Evolutionary conservation across 2,797 vertebrate species (phyloP).

Genomic region (Gallinago nigripennis): DNA sequence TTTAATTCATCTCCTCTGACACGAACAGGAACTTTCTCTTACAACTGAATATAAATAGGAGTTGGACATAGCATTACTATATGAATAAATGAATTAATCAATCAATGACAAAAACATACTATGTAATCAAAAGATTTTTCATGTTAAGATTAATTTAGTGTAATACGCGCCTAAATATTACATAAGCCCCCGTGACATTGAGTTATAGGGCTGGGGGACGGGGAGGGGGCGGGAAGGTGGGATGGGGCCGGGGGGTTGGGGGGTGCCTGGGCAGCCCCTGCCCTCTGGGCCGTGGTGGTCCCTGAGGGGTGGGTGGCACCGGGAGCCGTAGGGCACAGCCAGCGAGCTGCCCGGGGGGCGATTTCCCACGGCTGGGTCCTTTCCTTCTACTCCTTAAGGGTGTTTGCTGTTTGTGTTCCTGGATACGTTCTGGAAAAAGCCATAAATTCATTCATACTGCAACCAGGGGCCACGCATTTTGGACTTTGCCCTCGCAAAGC

Average conservation of each 20-base stretch:
- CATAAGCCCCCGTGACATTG: constrained; percentile 78
- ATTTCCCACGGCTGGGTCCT: not conserved
- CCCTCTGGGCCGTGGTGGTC: not conserved
- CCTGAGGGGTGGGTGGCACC: not conserved
- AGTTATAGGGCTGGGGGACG: constrained; percentile 54
- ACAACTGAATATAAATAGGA: constrained; percentile 75
- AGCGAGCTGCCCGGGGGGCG: fast-evolving
- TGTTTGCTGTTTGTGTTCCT: not conserved
- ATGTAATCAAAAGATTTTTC: constrained; percentile 81
- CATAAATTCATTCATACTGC: fast-evolving
- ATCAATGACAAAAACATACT: constrained; percentile 77
- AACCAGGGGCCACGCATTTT: not conserved
- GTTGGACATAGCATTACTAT: constrained; percentile 67
- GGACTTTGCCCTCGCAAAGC: not conserved
- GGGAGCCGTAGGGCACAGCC: fast-evolving
- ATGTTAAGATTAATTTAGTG: constrained; percentile 81
- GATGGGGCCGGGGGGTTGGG: not conserved
- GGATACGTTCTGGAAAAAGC: fast-evolving
- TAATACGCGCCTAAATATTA: constrained; percentile 80
- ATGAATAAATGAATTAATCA: constrained; percentile 81
- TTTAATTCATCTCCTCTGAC: constrained; percentile 59
- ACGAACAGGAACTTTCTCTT: constrained; percentile 66
- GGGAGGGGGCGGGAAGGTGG: not conserved
- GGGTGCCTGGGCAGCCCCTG: not conserved
- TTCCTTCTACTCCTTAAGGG: not conserved